Evolutionary conservation across 2,113 vertebrate genomes (phyloP).

Genomic region (Vicugna pacos): DNA sequence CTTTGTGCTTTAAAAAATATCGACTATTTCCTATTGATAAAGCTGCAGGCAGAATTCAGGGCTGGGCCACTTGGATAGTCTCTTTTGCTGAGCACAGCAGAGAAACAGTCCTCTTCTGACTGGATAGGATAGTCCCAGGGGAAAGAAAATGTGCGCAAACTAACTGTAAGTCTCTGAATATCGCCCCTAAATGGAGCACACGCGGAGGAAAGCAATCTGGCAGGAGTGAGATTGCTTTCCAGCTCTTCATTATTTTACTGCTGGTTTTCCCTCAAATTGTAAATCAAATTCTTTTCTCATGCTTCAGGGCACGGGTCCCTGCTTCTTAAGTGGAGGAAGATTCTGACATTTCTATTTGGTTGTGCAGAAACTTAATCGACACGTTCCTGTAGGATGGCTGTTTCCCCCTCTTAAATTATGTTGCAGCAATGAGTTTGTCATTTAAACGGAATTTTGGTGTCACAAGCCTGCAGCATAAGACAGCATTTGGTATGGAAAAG

Average conservation of each 20-base stretch:
- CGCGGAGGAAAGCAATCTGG: constrained; percentile 83
- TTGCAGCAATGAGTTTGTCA: constrained; percentile 55
- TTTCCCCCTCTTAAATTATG: constrained; percentile 32
- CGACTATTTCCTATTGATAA: neutral
- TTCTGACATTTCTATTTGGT: constrained; percentile 73
- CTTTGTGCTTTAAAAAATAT: neutral
- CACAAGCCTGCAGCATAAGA: neutral
- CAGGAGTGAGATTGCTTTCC: constrained; percentile 82
- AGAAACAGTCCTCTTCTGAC: constrained; percentile 21
- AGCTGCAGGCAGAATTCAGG: neutral
- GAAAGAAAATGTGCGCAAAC: constrained; percentile 62
- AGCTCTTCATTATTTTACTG: constrained; percentile 84
- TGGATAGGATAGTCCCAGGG: constrained; percentile 43
- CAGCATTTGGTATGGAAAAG: constrained; percentile 49
- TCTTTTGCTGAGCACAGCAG: constrained; percentile 51
- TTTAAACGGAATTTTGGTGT: constrained; percentile 53
- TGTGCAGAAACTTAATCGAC: constrained; percentile 36
- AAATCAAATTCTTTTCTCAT: constrained; percentile 83
- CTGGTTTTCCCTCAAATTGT: constrained; percentile 77
- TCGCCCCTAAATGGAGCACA: constrained; percentile 25
- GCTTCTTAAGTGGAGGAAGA: constrained; percentile 80
- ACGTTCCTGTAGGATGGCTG: constrained; percentile 41
- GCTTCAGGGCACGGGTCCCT: constrained; percentile 28
- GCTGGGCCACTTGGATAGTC: neutral
- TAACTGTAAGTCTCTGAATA: constrained; percentile 40